Percentiles rank a stretch among this genome's conserved stretches.
phyloP scores from a whole-genome alignment of 2,888 invertebrate genomes.

The Lottia gigantea region DNA sequence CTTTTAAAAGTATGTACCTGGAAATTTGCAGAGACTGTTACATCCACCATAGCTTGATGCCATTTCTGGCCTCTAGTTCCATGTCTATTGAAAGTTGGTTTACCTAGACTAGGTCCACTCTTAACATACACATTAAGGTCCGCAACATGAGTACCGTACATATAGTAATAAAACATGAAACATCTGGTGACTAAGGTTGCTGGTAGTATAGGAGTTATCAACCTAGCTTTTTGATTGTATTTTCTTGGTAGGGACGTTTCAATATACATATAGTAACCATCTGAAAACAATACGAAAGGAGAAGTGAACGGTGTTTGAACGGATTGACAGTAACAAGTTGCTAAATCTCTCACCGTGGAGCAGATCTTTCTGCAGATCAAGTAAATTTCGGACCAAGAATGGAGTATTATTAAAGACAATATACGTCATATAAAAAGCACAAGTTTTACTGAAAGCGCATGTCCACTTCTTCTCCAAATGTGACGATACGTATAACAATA shows the following conservation, averaged over 20 bases:
- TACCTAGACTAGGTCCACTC: slow-evolving; percentile 35
- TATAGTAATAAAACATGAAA: slow-evolving; percentile 59
- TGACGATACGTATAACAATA: no score
- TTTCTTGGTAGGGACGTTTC: slow-evolving; percentile 47
- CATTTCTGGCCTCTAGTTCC: slow-evolving; percentile 51
- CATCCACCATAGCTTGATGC: slow-evolving; percentile 44
- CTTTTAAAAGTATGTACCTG: slow-evolving; percentile 35
- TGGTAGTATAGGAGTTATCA: slow-evolving; percentile 36
- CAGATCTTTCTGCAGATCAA: no score
- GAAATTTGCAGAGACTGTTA: slow-evolving; percentile 39
- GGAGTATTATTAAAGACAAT: no score
- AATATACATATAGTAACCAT: slow-evolving; percentile 58
- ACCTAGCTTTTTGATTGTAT: slow-evolving; percentile 46
- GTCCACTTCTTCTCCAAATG: no score
- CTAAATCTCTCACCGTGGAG: no score
- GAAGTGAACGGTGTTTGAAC: no score
- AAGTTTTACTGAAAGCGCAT: no score
- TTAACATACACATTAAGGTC: slow-evolving; percentile 54
- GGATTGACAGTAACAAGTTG: no score
- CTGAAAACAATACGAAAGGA: background rate
- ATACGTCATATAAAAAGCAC: no score
- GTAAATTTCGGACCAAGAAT: no score
- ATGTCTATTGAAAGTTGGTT: slow-evolving; percentile 44
- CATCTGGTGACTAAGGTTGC: slow-evolving; percentile 33
- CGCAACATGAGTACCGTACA: slow-evolving; percentile 58